These are phyloP conservation scores for Rhagoletis zephyria DNA, from an alignment of 1,140 invertebrate species.

Conservation along the genomic window DNA sequence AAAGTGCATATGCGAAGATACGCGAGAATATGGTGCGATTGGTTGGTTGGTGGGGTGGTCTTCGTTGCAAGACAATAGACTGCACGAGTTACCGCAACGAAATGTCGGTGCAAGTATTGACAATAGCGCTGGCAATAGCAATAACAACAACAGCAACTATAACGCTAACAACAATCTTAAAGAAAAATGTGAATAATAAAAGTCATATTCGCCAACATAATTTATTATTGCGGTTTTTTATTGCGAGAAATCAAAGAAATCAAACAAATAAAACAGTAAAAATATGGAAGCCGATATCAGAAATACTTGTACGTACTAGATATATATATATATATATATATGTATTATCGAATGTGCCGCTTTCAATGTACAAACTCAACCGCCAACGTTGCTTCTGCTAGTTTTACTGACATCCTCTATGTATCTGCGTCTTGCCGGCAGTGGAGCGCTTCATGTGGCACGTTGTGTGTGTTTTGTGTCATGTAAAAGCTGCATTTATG, in stretches of 20 bases:
- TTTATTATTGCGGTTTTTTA: slow-evolving; percentile 50
- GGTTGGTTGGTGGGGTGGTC: not conserved
- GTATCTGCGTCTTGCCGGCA: slow-evolving; percentile 7
- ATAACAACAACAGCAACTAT: slow-evolving; percentile 49
- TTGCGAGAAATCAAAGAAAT: not conserved
- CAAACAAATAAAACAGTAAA: not conserved
- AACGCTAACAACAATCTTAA: slow-evolving; percentile 26
- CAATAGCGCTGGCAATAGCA: slow-evolving; percentile 35
- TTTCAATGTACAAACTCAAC: not conserved
- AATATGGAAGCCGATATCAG: not conserved
- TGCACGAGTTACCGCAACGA: slow-evolving; percentile 3
- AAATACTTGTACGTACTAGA: not conserved
- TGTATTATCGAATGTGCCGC: not conserved
- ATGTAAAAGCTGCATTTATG: slow-evolving; percentile 52
- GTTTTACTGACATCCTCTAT: not conserved
- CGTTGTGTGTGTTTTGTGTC: slow-evolving; percentile 22
- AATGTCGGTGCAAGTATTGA: slow-evolving; percentile 42
- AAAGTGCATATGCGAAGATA: not conserved
- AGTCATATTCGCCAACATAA: slow-evolving; percentile 16
- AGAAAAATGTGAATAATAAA: not conserved
- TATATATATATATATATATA: not conserved
- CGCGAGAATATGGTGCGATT: not conserved
- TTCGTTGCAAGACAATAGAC: not conserved
- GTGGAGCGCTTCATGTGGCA: not conserved
- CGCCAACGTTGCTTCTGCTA: slow-evolving; percentile 4